A percentile compares a stretch with the other conserved stretches of the same genome.
These are phyloP conservation scores for Aquatica leii DNA, from an alignment of 2,888 invertebrate genomes.

Conservation along the genomic window DNA sequence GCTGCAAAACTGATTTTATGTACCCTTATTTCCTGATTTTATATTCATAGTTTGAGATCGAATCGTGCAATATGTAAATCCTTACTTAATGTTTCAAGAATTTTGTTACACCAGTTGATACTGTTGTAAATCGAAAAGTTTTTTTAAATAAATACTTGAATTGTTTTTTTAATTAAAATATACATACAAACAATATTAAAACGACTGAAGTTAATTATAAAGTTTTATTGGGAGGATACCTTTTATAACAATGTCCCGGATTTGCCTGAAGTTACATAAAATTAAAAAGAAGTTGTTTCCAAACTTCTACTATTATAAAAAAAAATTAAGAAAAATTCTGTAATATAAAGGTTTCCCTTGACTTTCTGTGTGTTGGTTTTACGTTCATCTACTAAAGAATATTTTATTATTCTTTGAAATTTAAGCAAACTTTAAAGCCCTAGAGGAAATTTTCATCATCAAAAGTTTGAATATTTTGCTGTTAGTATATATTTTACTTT, in stretches of 20 bases:
- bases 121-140: constrained; percentile 3
- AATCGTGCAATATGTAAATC: constrained; percentile 36
- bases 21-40: constrained; percentile 37
- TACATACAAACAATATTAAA: constrained; percentile 10
- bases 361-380: constrained; percentile 18
- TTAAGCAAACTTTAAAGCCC: constrained; percentile 18
- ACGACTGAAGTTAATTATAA: constrained; percentile 23
- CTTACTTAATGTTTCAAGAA: constrained; percentile 30
- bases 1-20: constrained; percentile 38
- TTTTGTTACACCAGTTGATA: constrained; percentile 9
- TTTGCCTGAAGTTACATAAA: constrained; percentile 20
- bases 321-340: constrained; percentile 20
- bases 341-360: constrained; percentile 13
- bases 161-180: neutral
- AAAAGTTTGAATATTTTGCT: constrained; percentile 11
- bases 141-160: neutral
- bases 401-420: constrained; percentile 19
- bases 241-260: constrained; percentile 20
- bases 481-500: constrained; percentile 12
- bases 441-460: constrained; percentile 16
- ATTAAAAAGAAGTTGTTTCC: constrained; percentile 22
- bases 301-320: constrained; percentile 27
- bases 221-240: constrained; percentile 22
- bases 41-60: constrained; percentile 33
- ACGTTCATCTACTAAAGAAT: constrained; percentile 5